Conservation (phyloP, 1,140 invertebrate species). For the Globodera rostochiensis region DNA sequence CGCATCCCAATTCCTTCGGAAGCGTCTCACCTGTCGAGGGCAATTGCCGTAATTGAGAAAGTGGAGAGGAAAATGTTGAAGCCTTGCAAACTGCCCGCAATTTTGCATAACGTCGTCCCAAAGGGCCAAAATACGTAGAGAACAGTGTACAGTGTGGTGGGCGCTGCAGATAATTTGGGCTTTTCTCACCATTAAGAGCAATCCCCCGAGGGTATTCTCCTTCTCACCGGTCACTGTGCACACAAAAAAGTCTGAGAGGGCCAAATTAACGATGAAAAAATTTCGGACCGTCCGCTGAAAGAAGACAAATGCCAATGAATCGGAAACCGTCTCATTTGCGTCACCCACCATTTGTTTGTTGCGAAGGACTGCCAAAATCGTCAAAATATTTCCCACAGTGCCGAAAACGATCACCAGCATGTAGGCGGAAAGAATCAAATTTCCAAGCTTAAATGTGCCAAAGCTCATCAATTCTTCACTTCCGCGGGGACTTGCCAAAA, state of each 20-base stretch:
- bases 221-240: slow-evolving; percentile 58
- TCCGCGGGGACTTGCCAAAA: slow-evolving; percentile 41
- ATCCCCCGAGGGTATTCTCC: background rate
- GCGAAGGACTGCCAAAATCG: slow-evolving; percentile 58
- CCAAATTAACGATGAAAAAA: slow-evolving; percentile 65
- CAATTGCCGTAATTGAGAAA: slow-evolving; percentile 67
- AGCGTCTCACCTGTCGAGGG: slow-evolving; percentile 65
- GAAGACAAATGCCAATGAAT: too few species aligned
- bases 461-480: slow-evolving; percentile 15
- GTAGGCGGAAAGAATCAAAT: slow-evolving; percentile 54
- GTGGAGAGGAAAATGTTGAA: slow-evolving; percentile 67
- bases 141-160: slow-evolving; percentile 63
- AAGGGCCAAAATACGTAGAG: slow-evolving; percentile 65
- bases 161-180: slow-evolving; percentile 38
- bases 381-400: slow-evolving; percentile 57
- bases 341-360: slow-evolving; percentile 57
- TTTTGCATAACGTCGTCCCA: slow-evolving; percentile 61
- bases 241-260: slow-evolving; percentile 63
- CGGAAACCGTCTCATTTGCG: background rate
- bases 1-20: background rate
- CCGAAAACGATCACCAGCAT: slow-evolving; percentile 57
- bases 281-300: slow-evolving; percentile 51
- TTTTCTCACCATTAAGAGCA: too few species aligned
- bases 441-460: slow-evolving; percentile 50
- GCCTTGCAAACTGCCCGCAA: slow-evolving; percentile 62